Evolutionary conservation across 2,888 invertebrate species (phyloP).

Genomic region (Brachylomia viminalis): DNA sequence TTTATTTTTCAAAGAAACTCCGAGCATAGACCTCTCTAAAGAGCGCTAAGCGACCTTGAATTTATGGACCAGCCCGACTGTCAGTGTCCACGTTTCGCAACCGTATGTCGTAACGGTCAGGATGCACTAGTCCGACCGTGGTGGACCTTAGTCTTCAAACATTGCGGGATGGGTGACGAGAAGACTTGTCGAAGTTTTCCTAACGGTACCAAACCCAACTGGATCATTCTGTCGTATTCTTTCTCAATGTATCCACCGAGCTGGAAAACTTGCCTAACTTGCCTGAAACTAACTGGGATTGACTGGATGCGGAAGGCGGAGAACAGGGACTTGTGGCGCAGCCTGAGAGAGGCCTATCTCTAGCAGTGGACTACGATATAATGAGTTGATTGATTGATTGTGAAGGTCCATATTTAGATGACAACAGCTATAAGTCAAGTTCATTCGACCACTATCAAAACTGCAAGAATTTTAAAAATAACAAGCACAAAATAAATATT

Average conservation of each 20-base stretch:
- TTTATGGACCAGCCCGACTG: not conserved
- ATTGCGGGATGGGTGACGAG: not conserved
- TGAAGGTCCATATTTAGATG: not conserved
- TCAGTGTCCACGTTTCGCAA: no score
- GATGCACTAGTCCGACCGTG: no score
- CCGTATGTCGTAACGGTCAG: not conserved
- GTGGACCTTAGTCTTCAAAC: not conserved
- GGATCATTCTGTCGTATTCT: not conserved
- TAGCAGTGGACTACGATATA: not conserved
- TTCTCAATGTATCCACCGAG: not conserved
- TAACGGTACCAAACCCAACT: not conserved
- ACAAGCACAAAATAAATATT: conserved; percentile 11
- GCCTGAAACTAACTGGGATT: no score
- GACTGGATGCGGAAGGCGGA: not conserved
- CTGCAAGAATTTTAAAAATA: not conserved
- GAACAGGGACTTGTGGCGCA: not conserved
- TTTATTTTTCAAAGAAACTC: not conserved
- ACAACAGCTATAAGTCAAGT: not conserved
- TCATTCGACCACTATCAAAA: not conserved
- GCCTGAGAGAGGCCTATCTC: not conserved
- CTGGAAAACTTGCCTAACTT: no score
- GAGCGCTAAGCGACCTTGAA: not conserved
- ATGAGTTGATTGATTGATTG: not conserved
- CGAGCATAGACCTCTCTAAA: not conserved
- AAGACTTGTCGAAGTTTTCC: not conserved